Evolutionary conservation across 1,140 invertebrate species (phyloP), one percentile per base, ranked within the genome.

Genomic region (Papilio xuthus): DNA sequence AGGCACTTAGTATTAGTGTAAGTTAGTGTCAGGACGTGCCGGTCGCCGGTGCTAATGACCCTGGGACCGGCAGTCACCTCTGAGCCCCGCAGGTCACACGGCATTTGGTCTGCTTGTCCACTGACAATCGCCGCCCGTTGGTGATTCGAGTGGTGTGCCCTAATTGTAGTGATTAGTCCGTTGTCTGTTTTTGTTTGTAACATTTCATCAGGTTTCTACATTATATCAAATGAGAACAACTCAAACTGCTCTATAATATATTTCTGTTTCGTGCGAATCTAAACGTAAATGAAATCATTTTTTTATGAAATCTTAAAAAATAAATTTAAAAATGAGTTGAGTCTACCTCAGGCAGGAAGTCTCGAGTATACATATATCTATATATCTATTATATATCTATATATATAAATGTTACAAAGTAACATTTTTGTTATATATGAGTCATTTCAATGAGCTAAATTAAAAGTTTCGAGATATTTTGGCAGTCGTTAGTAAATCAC

Each of bases 401-500:
- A n/a, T n/a, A n/a, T n/a, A 13, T 47, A 47, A 47, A 2, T 47
- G 15, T 47, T 13, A 10, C 56, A 26, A 26, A 60, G 23, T 60
- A 26, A 0, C 4, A 18, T 23, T 60, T 37, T 37, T 37, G 32
- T 37, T 7, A 37, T 28, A 67, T 32, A 28, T 67, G 13, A 32
- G 12, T 63, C 4, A 18, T 26, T 26, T 2, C 26, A 23, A 56
- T 20, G 60, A 15, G 1, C 12, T 67, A 67, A 26, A 63, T 63
- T 28, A 67, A 67, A 67, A 67, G 60, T 67, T 67, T 67, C 4
- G 26, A 28, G 26, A 67, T 32, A 26, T 67, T 67, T 18, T 67
- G 9, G 13, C 26, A 67, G 26, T 60, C 56, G 56, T 67, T 67
- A 67, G 60, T 67, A 67, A 67, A 67, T 67, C 26, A 67, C 23